A percentile compares a stretch with the other conserved stretches of the same genome.
Conservation (phyloP, 2,797 vertebrate species). For the Gobio occitaniae region DNA sequence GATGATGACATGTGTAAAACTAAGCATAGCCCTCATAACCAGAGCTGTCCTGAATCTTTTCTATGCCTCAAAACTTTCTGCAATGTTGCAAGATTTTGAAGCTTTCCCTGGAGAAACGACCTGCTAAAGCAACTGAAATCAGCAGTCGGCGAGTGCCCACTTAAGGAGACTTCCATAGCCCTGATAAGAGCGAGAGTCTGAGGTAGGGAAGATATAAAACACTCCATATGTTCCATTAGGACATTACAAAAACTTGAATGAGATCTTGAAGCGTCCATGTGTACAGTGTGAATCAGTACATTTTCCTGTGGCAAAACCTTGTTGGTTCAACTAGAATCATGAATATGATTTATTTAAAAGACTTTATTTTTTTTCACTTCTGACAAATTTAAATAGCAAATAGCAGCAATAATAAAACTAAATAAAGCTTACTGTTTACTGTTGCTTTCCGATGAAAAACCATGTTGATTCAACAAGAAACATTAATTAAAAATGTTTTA, state of each 20-base stretch:
- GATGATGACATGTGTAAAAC: background rate
- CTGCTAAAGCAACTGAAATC: conserved; percentile 41
- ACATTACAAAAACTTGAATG: conserved; percentile 3
- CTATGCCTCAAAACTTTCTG: conserved; percentile 31
- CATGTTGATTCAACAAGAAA: background rate
- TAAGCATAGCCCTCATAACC: conserved; percentile 21
- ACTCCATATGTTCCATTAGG: conserved; percentile 32
- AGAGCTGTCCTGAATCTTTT: background rate
- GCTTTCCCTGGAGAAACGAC: conserved; percentile 40
- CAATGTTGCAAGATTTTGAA: conserved; percentile 43
- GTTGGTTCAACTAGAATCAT: background rate
- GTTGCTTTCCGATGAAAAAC: background rate
- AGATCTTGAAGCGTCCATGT: background rate
- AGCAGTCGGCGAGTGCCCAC: conserved; percentile 42
- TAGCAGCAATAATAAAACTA: background rate
- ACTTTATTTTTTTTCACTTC: background rate
- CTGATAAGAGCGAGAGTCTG: conserved; percentile 53
- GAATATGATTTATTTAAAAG: background rate
- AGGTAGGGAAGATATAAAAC: conserved; percentile 45
- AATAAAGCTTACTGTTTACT: no score
- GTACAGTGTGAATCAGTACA: background rate
- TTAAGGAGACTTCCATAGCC: conserved; percentile 33
- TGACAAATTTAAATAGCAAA: background rate
- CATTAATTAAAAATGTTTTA: no score
- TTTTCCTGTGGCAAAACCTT: background rate